Percentiles rank a stretch among this genome's conserved stretches.
Evolutionary conservation across 2,888 invertebrate species (phyloP).

Genomic region (Eristalis pertinax): DNA sequence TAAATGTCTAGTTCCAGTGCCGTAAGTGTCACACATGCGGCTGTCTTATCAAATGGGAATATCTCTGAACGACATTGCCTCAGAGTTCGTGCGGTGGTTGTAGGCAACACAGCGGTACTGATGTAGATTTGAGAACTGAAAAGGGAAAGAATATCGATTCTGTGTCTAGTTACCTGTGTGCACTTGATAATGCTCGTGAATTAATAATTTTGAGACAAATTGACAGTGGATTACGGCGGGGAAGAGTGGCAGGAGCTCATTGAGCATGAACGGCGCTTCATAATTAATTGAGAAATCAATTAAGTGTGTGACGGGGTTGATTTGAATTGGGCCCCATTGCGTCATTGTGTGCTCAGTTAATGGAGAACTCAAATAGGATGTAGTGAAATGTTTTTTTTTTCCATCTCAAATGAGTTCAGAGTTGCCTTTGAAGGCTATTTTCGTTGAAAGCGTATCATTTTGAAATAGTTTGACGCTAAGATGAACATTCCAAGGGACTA

Average conservation of each 20-base stretch:
- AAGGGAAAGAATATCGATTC: constrained; percentile 10
- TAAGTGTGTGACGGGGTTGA: not conserved
- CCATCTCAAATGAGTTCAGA: too few species aligned
- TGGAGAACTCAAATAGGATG: not conserved
- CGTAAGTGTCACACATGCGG: not conserved
- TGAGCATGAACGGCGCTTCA: not conserved
- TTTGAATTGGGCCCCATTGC: not conserved
- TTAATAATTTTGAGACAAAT: constrained; percentile 7
- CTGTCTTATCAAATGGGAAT: constrained; percentile 4
- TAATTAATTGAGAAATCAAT: constrained; percentile 9
- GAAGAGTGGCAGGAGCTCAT: not conserved
- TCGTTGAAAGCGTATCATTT: too few species aligned
- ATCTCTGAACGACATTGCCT: constrained; percentile 7
- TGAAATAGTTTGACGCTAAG: too few species aligned
- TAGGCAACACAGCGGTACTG: not conserved
- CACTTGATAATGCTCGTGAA: not conserved
- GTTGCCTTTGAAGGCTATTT: too few species aligned
- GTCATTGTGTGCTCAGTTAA: not conserved
- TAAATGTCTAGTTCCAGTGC: not conserved
- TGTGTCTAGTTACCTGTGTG: not conserved
- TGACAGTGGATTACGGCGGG: not conserved
- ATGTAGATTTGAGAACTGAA: not conserved
- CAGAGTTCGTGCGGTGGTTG: not conserved
- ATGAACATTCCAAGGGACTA: too few species aligned
- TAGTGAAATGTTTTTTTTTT: not conserved